Conservation (phyloP, 1,140 invertebrate genomes). For the Sinella curviseta region DNA sequence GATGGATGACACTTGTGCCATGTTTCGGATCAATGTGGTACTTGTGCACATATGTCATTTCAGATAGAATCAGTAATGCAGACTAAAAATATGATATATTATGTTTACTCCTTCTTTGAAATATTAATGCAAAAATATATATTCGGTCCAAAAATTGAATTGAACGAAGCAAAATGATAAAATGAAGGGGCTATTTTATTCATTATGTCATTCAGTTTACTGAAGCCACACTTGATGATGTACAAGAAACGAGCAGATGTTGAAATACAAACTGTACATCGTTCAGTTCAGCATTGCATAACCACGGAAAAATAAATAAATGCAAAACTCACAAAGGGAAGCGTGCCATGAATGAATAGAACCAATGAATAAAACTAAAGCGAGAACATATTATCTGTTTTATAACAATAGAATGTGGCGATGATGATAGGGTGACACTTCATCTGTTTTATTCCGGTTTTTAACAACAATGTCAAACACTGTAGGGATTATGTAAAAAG, state of each 20-base stretch:
- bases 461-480: slow-evolving; percentile 8
- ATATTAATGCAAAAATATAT: no score
- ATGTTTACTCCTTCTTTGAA: no score
- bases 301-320: no score
- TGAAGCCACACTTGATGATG: neutral
- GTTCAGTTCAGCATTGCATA: no score
- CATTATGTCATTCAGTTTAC: neutral
- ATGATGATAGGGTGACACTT: slow-evolving; percentile 19
- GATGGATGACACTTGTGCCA: no score
- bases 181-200: neutral
- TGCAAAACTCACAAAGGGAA: slow-evolving; percentile 5
- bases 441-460: neutral
- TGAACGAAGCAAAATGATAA: neutral
- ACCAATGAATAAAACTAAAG: neutral
- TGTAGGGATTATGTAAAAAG: slow-evolving; percentile 10
- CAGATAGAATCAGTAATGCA: no score
- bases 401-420: neutral
- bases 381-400: neutral
- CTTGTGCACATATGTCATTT: no score
- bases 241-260: neutral
- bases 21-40: no score
- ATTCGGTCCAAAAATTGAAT: no score
- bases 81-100: no score
- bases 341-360: neutral
- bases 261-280: no score